Evolutionary conservation across 2,113 vertebrate genomes (phyloP), one percentile per base, ranked within the genome.

Genomic region (Prionailurus bengalensis): DNA sequence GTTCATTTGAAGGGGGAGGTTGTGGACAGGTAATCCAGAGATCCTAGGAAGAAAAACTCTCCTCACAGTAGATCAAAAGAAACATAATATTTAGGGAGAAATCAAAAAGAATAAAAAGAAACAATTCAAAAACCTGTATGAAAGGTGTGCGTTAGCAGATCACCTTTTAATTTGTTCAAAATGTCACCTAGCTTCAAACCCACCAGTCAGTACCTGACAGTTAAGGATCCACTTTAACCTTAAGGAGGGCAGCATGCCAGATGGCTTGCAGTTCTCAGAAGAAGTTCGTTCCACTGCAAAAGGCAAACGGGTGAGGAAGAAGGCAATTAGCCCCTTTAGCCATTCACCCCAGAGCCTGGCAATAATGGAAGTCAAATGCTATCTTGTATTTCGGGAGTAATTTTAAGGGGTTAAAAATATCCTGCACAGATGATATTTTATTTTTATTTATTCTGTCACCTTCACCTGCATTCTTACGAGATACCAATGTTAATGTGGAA

Each of bases 21-120:
- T 96, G n/a, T 94, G 79, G 68, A 42, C 25, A 95, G 58, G 36
- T 82, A 36, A 79, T 63, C 74, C 93, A 89, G 45, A 89, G 39
- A 95, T 4, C 61, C 74, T 31, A 81, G 42, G 25, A 81, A 61
- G 39, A 91, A 85, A 94, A 93, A 71, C 42, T 39, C 7, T 45
- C 45, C 7, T 74, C 55, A 68, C 29, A 80, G 33, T 27, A 76
- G 36, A 83, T 29, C 10, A 79, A 61, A 95, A 61, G 36, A 88
- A 71, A 42, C 14, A 83, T 10, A 93, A 93, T 85, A 3, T 91
- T 31, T 91, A 1, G 25, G 39, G 14, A n/a, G n/a, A 88, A 88
- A 74, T 58, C 8, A 80, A 81, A 89, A 66, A 70, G 39, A 92
- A 61, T 81, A 94, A 91, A 89, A 78, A 36, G 3, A 95, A 74